Evolutionary conservation across 2,797 vertebrate species (phyloP).

Genomic region (Mus spretus): DNA sequence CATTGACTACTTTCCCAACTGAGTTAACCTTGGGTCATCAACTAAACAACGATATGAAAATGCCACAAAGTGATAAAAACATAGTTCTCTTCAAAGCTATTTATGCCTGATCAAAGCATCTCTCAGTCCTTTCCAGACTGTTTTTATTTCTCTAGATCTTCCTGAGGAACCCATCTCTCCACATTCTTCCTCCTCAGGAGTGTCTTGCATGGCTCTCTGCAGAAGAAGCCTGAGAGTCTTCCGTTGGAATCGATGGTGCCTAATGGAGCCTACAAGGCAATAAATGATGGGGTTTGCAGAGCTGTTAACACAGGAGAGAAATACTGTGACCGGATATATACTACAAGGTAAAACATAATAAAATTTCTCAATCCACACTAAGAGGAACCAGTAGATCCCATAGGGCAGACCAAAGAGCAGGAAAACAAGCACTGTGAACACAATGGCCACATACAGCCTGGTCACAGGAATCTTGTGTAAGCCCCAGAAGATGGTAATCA

Average conservation of each 20-base stretch:
- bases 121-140: not conserved
- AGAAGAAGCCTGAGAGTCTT: not conserved
- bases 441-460: slow-evolving; percentile 61
- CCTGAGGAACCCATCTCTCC: not conserved
- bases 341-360: rapidly evolving
- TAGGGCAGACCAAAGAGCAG: slow-evolving; percentile 70
- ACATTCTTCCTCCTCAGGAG: not conserved
- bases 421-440: slow-evolving; percentile 62
- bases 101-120: not conserved
- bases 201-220: not conserved
- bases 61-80: not conserved
- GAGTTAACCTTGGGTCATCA: not conserved
- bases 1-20: not conserved
- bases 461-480: not conserved
- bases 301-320: not conserved
- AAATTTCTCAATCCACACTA: rapidly evolving
- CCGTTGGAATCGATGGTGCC: rapidly evolving
- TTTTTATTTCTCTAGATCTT: not conserved
- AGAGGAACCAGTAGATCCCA: not conserved
- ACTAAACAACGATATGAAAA: not conserved
- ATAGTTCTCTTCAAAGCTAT: not conserved
- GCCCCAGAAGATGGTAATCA: slow-evolving; percentile 50
- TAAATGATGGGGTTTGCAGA: not conserved
- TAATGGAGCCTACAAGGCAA: slow-evolving; percentile 33
- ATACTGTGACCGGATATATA: not conserved